phyloP scores from a whole-genome alignment of 1,140 invertebrate species.

The Diuraphis noxia region DNA sequence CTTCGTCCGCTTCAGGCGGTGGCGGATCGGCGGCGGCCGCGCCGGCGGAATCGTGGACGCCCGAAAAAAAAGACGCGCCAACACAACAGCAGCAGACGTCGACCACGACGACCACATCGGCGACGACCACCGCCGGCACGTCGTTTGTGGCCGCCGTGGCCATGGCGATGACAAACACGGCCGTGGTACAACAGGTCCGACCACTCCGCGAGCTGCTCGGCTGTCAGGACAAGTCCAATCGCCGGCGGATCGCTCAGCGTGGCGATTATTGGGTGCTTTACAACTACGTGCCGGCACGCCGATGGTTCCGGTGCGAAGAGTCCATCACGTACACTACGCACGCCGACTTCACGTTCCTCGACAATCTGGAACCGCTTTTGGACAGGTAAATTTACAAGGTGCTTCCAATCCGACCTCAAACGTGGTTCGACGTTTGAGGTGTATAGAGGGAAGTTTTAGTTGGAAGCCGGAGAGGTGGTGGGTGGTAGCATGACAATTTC shows the following conservation, averaged over 20 bases:
- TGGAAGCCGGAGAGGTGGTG: too few species aligned
- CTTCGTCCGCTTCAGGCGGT: not conserved
- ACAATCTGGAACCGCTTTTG: conserved; percentile 82
- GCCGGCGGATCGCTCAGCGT: conserved; percentile 71
- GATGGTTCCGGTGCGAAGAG: conserved; percentile 71
- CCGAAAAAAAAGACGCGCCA: conserved; percentile 14
- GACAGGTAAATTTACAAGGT: conserved; percentile 61
- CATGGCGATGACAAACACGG: conserved; percentile 58
- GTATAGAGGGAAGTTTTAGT: too few species aligned
- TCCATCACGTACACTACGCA: conserved; percentile 90
- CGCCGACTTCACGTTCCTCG: conserved; percentile 86
- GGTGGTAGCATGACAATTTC: too few species aligned
- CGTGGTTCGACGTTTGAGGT: too few species aligned
- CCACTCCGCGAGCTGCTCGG: conserved; percentile 62
- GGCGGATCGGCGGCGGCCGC: not conserved
- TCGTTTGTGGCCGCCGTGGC: conserved; percentile 59
- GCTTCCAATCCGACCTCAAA: too few species aligned
- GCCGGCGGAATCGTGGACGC: conserved; percentile 29
- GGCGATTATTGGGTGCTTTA: conserved; percentile 89
- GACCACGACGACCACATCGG: conserved; percentile 23
- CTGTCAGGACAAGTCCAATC: conserved; percentile 70
- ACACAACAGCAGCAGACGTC: not conserved
- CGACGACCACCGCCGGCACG: conserved; percentile 30
- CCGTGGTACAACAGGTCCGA: conserved; percentile 57
- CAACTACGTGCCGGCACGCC: conserved; percentile 73